phyloP scores from a whole-genome alignment of 2,113 vertebrate genomes.

The Lanius collurio region DNA sequence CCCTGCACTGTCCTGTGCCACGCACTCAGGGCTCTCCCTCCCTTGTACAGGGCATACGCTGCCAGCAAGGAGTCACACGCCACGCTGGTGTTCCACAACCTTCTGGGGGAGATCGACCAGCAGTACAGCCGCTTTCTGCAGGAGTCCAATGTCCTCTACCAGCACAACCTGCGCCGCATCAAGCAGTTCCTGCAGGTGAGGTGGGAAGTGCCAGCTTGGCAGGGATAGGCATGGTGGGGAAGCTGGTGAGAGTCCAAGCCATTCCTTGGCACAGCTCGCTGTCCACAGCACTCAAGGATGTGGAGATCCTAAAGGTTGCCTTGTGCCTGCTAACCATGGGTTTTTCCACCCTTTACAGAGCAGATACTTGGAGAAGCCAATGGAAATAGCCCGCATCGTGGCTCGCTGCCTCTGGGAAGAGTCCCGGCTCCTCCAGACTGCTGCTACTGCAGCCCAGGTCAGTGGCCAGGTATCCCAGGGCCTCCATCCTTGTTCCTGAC shows the following conservation, averaged over 20 bases:
- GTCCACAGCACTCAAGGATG: not conserved
- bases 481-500: not conserved
- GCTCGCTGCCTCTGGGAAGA: slow-evolving; percentile 97
- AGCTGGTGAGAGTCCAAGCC: accelerated
- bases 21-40: not conserved
- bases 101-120: slow-evolving; percentile 97
- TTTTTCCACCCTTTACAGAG: slow-evolving; percentile 71
- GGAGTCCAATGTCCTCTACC: slow-evolving; percentile 96
- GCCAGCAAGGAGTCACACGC: slow-evolving; percentile 97
- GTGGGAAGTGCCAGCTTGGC: not conserved
- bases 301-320: accelerated
- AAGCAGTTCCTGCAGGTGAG: slow-evolving; percentile 94
- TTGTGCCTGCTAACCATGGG: not conserved
- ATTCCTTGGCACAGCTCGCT: not conserved
- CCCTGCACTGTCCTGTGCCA: accelerated
- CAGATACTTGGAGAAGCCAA: slow-evolving; percentile 95
- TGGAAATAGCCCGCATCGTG: slow-evolving; percentile 97
- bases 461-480: not conserved
- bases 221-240: too few relatives aligned
- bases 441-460: slow-evolving; percentile 91
- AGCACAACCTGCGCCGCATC: slow-evolving; percentile 96
- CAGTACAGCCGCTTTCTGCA: slow-evolving; percentile 98
- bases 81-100: slow-evolving; percentile 97
- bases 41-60: slow-evolving; percentile 84
- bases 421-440: slow-evolving; percentile 89